Evolutionary conservation across 2,888 invertebrate genomes (phyloP), one percentile per base, ranked within the genome.

Genomic region (Volucella inflata): DNA sequence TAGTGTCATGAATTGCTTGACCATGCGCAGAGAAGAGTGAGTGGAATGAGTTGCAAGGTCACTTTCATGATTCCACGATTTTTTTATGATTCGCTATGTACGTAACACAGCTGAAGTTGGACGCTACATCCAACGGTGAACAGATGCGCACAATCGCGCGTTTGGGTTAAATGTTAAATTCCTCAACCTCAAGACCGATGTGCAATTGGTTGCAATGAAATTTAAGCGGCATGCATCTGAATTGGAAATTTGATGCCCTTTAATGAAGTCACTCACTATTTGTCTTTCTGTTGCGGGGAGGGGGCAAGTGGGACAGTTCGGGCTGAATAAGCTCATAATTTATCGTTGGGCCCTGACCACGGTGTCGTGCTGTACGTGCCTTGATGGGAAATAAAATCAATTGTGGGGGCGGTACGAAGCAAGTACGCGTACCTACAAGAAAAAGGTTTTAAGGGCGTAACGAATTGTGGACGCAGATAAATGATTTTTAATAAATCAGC

Each of bases 81-180:
- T 30, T 76, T 76, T 30, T 30, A 30, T 51, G 68, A 60, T 76
- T 51, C 76, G 12, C 12, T 30, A 16, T 50, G 3, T 38, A n/a
- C n/a, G n/a, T n/a, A n/a, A n/a, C n/a, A n/a, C n/a, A 42, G 55
- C 8, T 51, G 76, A 60, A 67, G 67, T 68, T 76, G 55, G 57
- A 16, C 50, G 11, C 42, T 30, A 6, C 30, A 30, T 30, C 30
- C 1, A 17, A 48, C 4, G 10, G 59, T 36, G n/a, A 30, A 30
- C 44, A 30, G 55, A 50, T 36, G 70, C 17, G 38, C 70, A 42
- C 42, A 4, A 40, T 46, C 60, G 42, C 50, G 42, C 44, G 67
- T 38, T 76, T 51, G 51, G 76, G 76, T 68, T 68, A 76, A 67
- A 68, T 68, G 68, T 76, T 76, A 67, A 59, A 68, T 68, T 76